A percentile compares a stretch with the other conserved stretches of the same genome.
These are phyloP conservation scores for Mesocricetus auratus DNA, from an alignment of 2,113 vertebrate genomes.

Conservation along the genomic window DNA sequence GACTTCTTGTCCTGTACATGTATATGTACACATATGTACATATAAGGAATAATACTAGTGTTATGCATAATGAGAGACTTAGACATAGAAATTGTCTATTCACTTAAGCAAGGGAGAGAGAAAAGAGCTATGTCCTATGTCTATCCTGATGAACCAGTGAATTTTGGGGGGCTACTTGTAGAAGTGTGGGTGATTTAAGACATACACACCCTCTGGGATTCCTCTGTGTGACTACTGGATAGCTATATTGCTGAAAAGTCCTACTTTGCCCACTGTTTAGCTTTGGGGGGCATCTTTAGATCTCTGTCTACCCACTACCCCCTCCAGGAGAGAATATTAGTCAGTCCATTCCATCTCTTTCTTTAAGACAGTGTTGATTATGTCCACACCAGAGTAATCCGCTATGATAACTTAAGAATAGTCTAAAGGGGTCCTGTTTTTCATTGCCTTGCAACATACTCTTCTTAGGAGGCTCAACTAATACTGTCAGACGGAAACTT, in stretches of 20 bases:
- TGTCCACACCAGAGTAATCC: no score
- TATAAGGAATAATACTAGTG: not conserved
- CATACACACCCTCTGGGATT: no score
- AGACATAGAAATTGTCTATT: not conserved
- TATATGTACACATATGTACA: no score
- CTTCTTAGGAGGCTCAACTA: not conserved
- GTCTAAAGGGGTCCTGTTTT: not conserved
- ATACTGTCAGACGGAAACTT: not conserved
- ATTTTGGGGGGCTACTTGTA: not conserved
- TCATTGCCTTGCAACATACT: not conserved
- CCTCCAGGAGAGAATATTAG: not conserved
- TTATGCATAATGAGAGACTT: not conserved
- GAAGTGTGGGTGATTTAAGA: no score
- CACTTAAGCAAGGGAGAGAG: not conserved
- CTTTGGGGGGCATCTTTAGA: not conserved
- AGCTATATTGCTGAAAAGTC: not conserved
- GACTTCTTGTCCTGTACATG: not conserved
- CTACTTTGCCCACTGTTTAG: not conserved
- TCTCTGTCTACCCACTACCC: not conserved
- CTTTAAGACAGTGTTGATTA: not conserved
- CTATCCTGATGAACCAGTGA: not conserved
- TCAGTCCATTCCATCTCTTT: not conserved
- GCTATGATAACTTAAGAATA: fast-evolving
- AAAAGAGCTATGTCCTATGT: not conserved
- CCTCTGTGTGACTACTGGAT: not conserved